Base-by-base conservation (phyloP, 2,888 invertebrate species). In the Sthenelais limicola region DNA sequence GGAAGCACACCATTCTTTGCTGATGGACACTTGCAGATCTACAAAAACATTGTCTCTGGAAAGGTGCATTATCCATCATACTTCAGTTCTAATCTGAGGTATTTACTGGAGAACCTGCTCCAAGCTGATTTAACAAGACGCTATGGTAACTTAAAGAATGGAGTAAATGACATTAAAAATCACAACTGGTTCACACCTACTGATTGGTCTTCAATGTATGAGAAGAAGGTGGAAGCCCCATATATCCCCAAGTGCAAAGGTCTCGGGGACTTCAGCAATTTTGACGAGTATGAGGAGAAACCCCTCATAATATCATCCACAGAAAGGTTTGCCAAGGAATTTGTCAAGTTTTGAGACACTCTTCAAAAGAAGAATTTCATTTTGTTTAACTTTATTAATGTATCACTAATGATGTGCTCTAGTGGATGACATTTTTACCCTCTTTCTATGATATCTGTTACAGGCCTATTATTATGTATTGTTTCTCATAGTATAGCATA, bases 1-100 rank as follows among this genome's bases (percentile, higher is more conserved):
- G 99, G 99, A 26, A 99, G 99, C 90, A 98, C 99, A 78, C 99
- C 99, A 2, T 99, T 99, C 91, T 99, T 99, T 88, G 99, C 99
- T 80, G 99, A 99, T 89, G 98, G 99, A 88, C 99, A 99, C 32
- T 99, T 99, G 81, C 98, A 99, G 89, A 99, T 99, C 85, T 99
- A 99, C 88, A 99, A 99, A 90, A 99, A 99, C 90, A 99, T 99
- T 83, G 99, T 99, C 12, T 96, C 97, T 67, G 99, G 99, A 82
- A 99, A 98, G 90, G 97, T 98, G 74, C 94, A 98, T 79, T 99
- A 98, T 90, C 99, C 99, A 15, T 96, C 97, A 74, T 99, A 99
- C 89, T 99, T 99, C 88, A 98, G 97, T 72, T 95, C 96, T 62
- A 99, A 99, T 88, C 90, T 99, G 83, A 99, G 98, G 88, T 99